Percentiles rank a stretch among this genome's conserved stretches.
These are phyloP conservation scores for Dromaius novaehollandiae DNA, from an alignment of 2,113 vertebrate species.

Conservation along the genomic window DNA sequence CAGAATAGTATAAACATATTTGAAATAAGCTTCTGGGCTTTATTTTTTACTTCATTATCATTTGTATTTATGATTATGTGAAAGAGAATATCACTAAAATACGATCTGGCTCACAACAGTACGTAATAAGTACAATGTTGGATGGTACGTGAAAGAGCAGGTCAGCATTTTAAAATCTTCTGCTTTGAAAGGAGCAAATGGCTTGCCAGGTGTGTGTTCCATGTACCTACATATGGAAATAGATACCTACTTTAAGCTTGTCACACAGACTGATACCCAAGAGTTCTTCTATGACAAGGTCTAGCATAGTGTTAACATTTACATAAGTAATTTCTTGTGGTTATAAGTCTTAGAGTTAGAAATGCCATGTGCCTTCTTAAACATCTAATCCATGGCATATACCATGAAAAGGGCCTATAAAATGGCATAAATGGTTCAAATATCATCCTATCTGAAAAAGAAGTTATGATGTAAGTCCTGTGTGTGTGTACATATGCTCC, in stretches of 20 bases:
- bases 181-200: neutral
- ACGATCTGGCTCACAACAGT: neutral
- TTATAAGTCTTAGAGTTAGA: neutral
- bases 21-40: neutral
- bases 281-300: neutral
- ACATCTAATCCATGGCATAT: neutral
- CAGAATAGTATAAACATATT: neutral
- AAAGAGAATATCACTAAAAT: neutral
- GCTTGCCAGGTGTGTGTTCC: neutral
- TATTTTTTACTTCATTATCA: neutral
- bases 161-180: neutral
- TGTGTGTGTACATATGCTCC: neutral
- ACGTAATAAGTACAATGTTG: neutral
- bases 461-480: neutral
- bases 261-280: neutral
- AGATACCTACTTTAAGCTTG: neutral
- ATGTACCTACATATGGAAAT: neutral
- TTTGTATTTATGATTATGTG: neutral
- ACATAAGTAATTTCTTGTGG: neutral
- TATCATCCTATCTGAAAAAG: neutral
- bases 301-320: neutral
- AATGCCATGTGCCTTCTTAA: neutral
- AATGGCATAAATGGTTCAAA: neutral
- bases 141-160: neutral
- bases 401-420: neutral